These are phyloP conservation scores for Liparis tanakae DNA, from an alignment of 2,797 vertebrate genomes.

Conservation along the genomic window DNA sequence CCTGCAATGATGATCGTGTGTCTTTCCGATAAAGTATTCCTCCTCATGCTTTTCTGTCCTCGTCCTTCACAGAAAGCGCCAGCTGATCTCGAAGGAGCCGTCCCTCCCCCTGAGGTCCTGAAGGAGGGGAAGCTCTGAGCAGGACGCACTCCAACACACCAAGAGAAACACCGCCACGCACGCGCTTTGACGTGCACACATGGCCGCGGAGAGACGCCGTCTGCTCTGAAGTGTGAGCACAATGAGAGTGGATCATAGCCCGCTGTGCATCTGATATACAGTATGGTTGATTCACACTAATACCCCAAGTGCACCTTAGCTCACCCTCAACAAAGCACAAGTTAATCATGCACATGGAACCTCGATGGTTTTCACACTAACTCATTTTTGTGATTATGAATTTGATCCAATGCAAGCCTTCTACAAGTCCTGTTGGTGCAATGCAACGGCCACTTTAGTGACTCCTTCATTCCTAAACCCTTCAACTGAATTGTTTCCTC, in stretches of 20 bases:
- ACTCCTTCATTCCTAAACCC: slow-evolving; percentile 9
- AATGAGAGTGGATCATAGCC: neutral
- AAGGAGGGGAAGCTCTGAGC: slow-evolving; percentile 64
- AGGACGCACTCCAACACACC: slow-evolving; percentile 7
- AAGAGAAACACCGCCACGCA: slow-evolving; percentile 17
- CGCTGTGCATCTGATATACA: slow-evolving; percentile 12
- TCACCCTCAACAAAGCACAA: slow-evolving; percentile 24
- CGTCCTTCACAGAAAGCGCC: slow-evolving; percentile 60
- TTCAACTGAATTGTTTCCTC: neutral
- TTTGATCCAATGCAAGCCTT: slow-evolving; percentile 19
- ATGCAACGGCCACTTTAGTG: slow-evolving; percentile 25
- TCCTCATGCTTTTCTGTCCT: slow-evolving; percentile 11
- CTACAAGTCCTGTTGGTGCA: slow-evolving; percentile 23
- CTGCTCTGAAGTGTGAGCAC: slow-evolving; percentile 37
- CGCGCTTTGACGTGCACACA: neutral
- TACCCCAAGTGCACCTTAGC: slow-evolving; percentile 36
- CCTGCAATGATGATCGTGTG: neutral
- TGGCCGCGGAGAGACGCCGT: slow-evolving; percentile 5
- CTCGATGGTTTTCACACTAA: slow-evolving; percentile 15
- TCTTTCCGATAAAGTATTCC: slow-evolving; percentile 1
- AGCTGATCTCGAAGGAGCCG: slow-evolving; percentile 44
- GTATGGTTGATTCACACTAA: slow-evolving; percentile 6
- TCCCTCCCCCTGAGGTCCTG: slow-evolving; percentile 36
- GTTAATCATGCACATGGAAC: slow-evolving; percentile 25
- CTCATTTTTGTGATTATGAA: slow-evolving; percentile 1